Evolutionary conservation across 1,140 invertebrate genomes (phyloP), one percentile per base, ranked within the genome.

Genomic region (Lethrus apterus): DNA sequence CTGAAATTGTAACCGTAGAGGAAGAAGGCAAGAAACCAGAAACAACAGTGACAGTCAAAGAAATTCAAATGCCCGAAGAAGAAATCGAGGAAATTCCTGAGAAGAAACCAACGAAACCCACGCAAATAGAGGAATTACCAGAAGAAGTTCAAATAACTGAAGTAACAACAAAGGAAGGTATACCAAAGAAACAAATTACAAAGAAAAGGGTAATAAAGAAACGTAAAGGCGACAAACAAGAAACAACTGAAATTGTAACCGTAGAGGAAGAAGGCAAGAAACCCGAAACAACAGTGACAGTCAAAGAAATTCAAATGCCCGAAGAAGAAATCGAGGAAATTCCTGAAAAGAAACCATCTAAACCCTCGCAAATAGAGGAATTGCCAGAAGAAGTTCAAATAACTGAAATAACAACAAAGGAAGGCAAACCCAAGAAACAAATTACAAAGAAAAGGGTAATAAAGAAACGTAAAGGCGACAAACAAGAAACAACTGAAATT

Each of bases 281-380:
- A 50, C 64, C 65, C 10, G 49, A 51, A 48, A 61, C 48, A 18
- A 57, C 33, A 21, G 52, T 70, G 34, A 70, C 67, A 0, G 54
- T 70, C 2, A 67, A 72, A 51, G 67, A 73, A 49, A 38, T 50
- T n/a, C 48, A 59, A 46, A 40, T 52, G 20, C 44, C 51, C 7
- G 51, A 58, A 48, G 52, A 57, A 35, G 54, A 54, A 23, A 11
- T 40, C 15, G 51, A 54, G 30, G 44, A 33, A 30, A 46, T 18
- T 36, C 45, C 18, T 3, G 15, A 17, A 15, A 36, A 1, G 9
- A 33, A 47, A 45, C 41, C 30, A 14, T 35, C 43, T 10, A 35
- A 23, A 23, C 35, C 23, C 19, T 21, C 42, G n/a, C 30, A 32
- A 19, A 43, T 34, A 19, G 10, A 21, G 46, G 50, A 55, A 45